Base-by-base conservation (phyloP, 2,797 vertebrate genomes). In the Pangasius larnaudii region DNA sequence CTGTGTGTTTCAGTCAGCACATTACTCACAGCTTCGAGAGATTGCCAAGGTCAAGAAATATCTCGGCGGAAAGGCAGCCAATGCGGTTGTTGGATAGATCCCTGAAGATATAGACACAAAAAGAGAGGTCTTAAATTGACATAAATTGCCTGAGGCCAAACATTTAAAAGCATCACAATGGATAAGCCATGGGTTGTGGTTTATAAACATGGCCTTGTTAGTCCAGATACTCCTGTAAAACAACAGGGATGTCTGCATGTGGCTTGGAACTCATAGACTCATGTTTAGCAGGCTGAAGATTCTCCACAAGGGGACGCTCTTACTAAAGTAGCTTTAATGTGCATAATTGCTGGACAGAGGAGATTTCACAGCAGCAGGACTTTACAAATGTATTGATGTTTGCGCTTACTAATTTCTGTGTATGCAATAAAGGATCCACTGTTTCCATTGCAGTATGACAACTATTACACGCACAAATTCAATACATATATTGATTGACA, bases 31-130 rank as follows among this genome's bases (percentile, higher is more conserved):
- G 91, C 95, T 98, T 98, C 65, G 96, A 97, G 90, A 98, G 96
- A 91, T 90, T 96, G 91, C 93, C 95, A 92, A 98, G 96, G 94
- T 97, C 96, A 27, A 94, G 89, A 93, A 98, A 98, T 95, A 98
- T 97, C 93, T 97, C 96, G 87, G 97, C 93, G 85, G 96, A 95
- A 87, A 98, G 94, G 90, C 98, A 98, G 91, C 98, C 98, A 92
- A 98, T 98, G 94, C 97, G 95, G 92, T 98, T 98, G 95, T 97
- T 97, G 85, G 98, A 98, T 88, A 98, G 95, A 94, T 98, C 97
- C 89, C 98, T 98, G 88, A 46, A 94, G 94, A 56, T 91, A 94
- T 67, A 94, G 87, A 92, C 78, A 85, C 87, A 84, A 30, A 89
- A 81, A 86, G 69, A 79, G 51, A 84, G 79, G 82, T 83, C 77